Conservation (phyloP, 92 coral and sea anemone genomes). For the Palythoa grandiflora region DNA sequence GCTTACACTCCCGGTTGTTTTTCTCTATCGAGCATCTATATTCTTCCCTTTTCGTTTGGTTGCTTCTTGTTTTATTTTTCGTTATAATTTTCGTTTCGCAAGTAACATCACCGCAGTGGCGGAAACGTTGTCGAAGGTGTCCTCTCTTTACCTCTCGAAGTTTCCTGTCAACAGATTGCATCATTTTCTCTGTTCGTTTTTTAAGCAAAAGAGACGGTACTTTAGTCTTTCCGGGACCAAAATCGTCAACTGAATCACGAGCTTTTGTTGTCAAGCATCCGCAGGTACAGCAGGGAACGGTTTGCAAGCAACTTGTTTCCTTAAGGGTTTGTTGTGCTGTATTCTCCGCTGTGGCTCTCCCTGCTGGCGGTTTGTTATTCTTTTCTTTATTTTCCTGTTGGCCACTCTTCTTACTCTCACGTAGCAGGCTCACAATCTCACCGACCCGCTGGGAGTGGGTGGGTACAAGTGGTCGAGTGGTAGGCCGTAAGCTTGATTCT, state of each 20-base stretch:
- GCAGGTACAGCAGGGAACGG: neutral
- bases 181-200: neutral
- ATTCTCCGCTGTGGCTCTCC: neutral
- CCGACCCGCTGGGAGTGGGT: slow-evolving; percentile 5
- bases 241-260: too few relatives aligned
- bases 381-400: neutral
- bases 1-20: neutral
- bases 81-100: neutral
- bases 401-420: neutral
- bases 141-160: neutral
- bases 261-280: neutral
- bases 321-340: neutral
- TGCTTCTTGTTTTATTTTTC: neutral
- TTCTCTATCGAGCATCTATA: neutral
- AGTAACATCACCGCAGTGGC: neutral
- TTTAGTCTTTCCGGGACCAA: neutral
- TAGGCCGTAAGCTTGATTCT: slow-evolving; percentile 12
- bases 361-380: neutral
- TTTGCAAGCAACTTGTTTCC: neutral
- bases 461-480: neutral
- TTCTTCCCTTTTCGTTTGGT: neutral
- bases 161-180: slow-evolving; percentile 1
- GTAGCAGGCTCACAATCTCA: slow-evolving; percentile 11
- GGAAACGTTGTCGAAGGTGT: neutral
- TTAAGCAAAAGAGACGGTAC: neutral